phyloP scores from a whole-genome alignment of 2,888 invertebrate species.

The Esperia sulphurella region DNA sequence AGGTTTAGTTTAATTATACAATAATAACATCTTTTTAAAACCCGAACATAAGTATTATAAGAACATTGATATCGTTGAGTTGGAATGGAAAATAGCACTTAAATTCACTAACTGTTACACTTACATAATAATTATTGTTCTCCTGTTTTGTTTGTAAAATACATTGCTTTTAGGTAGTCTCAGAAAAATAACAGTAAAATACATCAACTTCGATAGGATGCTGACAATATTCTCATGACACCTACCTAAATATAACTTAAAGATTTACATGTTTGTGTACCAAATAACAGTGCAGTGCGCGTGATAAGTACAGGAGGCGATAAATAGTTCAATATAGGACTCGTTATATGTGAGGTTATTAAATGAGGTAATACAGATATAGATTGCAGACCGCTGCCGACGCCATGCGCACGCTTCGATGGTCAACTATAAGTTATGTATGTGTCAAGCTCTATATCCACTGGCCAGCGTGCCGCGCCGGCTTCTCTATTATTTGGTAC shows the following conservation, averaged over 20 bases:
- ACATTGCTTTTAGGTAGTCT: conserved; percentile 75
- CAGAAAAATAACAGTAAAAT: conserved; percentile 77
- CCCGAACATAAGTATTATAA: conserved; percentile 77
- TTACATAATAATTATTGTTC: conserved; percentile 79
- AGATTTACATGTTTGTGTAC: conserved; percentile 61
- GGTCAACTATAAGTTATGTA: no score
- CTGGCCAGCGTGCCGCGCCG: conserved; percentile 4
- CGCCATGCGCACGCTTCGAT: no score
- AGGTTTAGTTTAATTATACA: conserved; percentile 78
- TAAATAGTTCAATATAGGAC: conserved; percentile 51
- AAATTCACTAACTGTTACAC: conserved; percentile 79
- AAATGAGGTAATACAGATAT: conserved; percentile 68
- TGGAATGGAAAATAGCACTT: conserved; percentile 80
- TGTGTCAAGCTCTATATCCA: no score
- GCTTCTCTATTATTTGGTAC: conserved; percentile 74
- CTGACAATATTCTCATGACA: conserved; percentile 57
- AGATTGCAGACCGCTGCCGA: conserved; percentile 13
- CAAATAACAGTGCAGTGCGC: conserved; percentile 75
- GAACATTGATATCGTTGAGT: conserved; percentile 78
- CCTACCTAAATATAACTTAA: conserved; percentile 66
- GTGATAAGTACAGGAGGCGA: conserved; percentile 65
- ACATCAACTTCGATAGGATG: conserved; percentile 63
- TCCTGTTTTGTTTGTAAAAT: conserved; percentile 77
- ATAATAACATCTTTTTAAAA: conserved; percentile 77
- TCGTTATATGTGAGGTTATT: conserved; percentile 55